phyloP scores from a whole-genome alignment of 2,888 invertebrate species.

The Caenorhabditis macrosperma region DNA sequence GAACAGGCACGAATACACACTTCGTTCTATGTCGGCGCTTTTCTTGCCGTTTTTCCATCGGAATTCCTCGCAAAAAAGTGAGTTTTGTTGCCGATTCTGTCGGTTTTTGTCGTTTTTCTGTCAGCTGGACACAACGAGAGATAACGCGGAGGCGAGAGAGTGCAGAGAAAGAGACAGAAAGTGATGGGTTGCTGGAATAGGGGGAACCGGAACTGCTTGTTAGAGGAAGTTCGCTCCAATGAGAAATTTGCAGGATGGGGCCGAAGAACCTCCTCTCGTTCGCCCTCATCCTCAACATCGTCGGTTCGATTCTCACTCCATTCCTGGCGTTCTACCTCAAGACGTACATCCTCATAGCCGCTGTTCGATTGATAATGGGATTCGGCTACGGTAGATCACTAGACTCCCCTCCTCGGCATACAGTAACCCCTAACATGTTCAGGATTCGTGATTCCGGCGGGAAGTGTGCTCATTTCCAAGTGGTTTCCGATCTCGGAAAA shows the following conservation, averaged over 20 bases:
- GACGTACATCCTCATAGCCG: constrained; percentile 55
- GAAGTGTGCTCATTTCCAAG: constrained; percentile 72
- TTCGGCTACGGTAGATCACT: constrained; percentile 75
- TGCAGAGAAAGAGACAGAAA: not conserved
- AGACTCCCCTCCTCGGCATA: no score
- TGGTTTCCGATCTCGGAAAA: constrained; percentile 78
- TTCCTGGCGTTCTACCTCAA: constrained; percentile 63
- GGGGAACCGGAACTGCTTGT: not conserved
- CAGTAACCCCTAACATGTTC: constrained; percentile 7
- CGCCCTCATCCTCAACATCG: constrained; percentile 65
- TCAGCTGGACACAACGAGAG: constrained; percentile 30
- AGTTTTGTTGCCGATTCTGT: no score
- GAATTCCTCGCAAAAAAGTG: constrained; percentile 65
- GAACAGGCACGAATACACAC: constrained; percentile 75
- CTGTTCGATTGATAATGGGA: constrained; percentile 72
- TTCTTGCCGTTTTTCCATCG: constrained; percentile 72
- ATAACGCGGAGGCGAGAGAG: not conserved
- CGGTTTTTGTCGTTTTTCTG: not conserved
- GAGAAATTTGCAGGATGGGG: constrained; percentile 63
- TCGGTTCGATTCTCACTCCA: constrained; percentile 69
- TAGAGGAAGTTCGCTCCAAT: not conserved
- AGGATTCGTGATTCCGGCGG: constrained; percentile 75
- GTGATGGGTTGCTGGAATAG: constrained; percentile 32
- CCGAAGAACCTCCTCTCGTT: constrained; percentile 70
- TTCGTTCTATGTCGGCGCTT: constrained; percentile 74